These are phyloP conservation scores for Pyralis farinalis DNA, from an alignment of 2,888 invertebrate genomes.

Conservation along the genomic window DNA sequence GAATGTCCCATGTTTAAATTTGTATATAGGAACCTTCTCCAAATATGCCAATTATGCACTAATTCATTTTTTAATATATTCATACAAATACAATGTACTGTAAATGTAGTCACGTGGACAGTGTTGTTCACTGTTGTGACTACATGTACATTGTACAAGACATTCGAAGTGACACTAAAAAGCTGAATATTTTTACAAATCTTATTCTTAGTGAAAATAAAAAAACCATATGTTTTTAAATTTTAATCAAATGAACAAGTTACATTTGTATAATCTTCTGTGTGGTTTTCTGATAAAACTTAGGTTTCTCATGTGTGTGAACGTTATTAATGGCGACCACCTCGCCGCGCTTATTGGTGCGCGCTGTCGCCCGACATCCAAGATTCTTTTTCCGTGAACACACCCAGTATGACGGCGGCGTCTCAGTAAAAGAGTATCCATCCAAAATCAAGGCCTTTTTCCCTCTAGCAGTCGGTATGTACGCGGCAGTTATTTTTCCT, in stretches of 20 bases:
- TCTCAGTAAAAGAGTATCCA: conserved; percentile 51
- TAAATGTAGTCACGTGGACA: too few species aligned
- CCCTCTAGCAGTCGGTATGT: conserved; percentile 54
- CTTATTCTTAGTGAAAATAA: too few species aligned
- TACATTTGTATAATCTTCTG: conserved; percentile 43
- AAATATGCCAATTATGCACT: too few species aligned
- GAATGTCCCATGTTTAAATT: too few species aligned
- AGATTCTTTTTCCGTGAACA: conserved; percentile 42
- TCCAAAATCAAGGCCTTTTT: conserved; percentile 49
- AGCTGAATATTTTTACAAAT: too few species aligned
- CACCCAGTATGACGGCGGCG: conserved; percentile 38
- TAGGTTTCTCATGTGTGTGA: conserved; percentile 57
- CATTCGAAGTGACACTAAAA: too few species aligned
- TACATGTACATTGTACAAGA: too few species aligned
- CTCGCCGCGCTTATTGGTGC: conserved; percentile 51
- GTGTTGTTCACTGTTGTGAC: too few species aligned
- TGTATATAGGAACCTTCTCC: too few species aligned
- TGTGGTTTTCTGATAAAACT: conserved; percentile 48
- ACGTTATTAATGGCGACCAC: conserved; percentile 37
- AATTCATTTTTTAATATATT: too few species aligned
- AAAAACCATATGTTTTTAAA: not conserved
- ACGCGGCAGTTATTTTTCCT: conserved; percentile 46
- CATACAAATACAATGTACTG: too few species aligned
- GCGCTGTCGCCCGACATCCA: conserved; percentile 47
- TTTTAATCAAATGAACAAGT: not conserved